Conservation (phyloP, 2,113 vertebrate genomes). For the Hassar affinis region DNA sequence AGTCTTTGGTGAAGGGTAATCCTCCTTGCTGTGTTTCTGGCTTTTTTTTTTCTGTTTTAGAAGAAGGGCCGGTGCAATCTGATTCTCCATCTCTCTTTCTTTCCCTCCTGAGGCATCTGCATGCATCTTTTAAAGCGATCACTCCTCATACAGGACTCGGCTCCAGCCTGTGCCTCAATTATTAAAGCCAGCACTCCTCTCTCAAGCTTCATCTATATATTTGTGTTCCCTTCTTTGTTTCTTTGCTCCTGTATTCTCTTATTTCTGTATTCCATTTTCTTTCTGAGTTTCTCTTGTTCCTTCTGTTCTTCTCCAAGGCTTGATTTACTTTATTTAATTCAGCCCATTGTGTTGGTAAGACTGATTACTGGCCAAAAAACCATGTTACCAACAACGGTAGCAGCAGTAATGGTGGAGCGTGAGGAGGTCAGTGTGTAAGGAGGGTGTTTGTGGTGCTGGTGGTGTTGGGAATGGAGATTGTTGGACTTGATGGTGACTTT, state of each 20-base stretch:
- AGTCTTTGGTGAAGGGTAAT: constrained; percentile 23
- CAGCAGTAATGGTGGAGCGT: background rate
- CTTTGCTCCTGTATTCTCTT: background rate
- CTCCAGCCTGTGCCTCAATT: constrained; percentile 71
- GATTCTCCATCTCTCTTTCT: constrained; percentile 28
- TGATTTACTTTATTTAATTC: background rate
- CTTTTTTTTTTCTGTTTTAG: constrained; percentile 14
- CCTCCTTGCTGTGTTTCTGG: constrained; percentile 25
- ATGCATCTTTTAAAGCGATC: constrained; percentile 75
- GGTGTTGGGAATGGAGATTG: background rate
- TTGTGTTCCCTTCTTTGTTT: constrained; percentile 30
- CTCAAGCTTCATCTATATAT: constrained; percentile 58
- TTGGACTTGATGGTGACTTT: background rate
- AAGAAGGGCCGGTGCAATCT: constrained; percentile 26
- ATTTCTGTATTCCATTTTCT: background rate
- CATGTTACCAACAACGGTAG: too few species aligned
- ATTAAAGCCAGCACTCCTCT: constrained; percentile 67
- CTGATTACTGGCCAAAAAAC: background rate
- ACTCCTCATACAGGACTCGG: constrained; percentile 60
- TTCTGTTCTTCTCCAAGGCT: background rate
- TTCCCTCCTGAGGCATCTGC: constrained; percentile 67
- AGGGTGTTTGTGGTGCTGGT: background rate
- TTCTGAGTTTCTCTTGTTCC: background rate
- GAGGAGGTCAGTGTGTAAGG: background rate
- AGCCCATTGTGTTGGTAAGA: background rate